Evolutionary conservation across 2,113 vertebrate species (phyloP).

Genomic region (Siphamia tubifer): DNA sequence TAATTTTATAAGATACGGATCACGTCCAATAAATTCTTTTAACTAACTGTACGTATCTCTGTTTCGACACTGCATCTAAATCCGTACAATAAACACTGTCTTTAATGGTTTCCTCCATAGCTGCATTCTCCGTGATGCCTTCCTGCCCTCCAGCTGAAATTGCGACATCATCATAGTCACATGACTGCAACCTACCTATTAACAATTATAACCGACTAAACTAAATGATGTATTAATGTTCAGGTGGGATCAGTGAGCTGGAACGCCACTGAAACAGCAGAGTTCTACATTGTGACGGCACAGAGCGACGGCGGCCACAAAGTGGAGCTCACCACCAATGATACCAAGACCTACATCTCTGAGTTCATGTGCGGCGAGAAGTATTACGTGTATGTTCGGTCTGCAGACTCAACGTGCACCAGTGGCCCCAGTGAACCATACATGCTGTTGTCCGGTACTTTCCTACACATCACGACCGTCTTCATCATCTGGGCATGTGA

Average conservation of each 20-base stretch:
- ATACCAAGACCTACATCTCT: conserved; percentile 65
- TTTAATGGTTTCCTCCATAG: too few species aligned
- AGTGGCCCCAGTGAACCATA: conserved; percentile 59
- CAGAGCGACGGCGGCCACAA: conserved; percentile 49
- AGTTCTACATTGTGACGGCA: conserved; percentile 71
- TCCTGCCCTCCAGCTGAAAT: too few species aligned
- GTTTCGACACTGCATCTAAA: too few species aligned
- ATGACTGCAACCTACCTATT: too few species aligned
- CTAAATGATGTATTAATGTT: not conserved
- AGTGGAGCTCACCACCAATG: conserved; percentile 63
- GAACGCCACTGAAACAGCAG: conserved; percentile 58
- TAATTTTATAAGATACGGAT: too few species aligned
- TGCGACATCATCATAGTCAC: too few species aligned
- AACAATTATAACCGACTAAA: not conserved
- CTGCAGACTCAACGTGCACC: conserved; percentile 62
- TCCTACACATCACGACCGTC: not conserved
- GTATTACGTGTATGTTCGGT: conserved; percentile 75
- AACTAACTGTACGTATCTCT: too few species aligned
- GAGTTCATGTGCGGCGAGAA: conserved; percentile 76
- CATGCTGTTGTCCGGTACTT: conserved; percentile 71
- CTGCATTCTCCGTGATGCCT: too few species aligned
- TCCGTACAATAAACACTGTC: too few species aligned
- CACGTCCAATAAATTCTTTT: too few species aligned
- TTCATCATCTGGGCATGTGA: not conserved
- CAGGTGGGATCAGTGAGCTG: conserved; percentile 71